Base-by-base conservation (phyloP, 2,888 invertebrate genomes). In the Pristionchus mayeri region DNA sequence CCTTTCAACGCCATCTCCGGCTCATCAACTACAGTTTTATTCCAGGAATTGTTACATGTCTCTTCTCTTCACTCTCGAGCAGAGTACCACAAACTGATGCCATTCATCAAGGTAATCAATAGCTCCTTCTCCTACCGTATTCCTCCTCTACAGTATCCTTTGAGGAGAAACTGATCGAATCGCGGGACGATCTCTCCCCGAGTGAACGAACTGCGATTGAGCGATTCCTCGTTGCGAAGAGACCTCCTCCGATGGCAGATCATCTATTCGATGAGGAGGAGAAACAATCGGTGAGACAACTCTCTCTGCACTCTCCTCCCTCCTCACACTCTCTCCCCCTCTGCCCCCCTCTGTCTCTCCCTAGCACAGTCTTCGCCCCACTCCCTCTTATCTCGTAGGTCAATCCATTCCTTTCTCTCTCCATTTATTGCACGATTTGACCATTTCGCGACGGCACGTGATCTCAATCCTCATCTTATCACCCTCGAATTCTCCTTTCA, bases 41-140 rank as follows among this genome's bases (percentile, higher is more conserved):
- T 60, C 6, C 60, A 81, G 83, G 83, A 83, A 71, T n/a, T 83
- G 0, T 16, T 16, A 0, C 34, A 37, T 9, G 34, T 83, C 11
- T 83, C 83, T 7, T 21, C n/a, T 44, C 34, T 83, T 3, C 83
- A 83, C 30, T 16, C 83, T 18, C 54, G 37, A 13, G 83, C 48
- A 13, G 50, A 83, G 3, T 83, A 83, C 30, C 67, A 83, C 71
- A 34, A 34, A 37, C 71, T 83, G n/a, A 71, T 83, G 67, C 27
- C 13, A 1, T n/a, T 83, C 24, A 48, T 71, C 48, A 83, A 83
- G 83, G 83, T 83, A 52, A 50, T 24, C 57, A 27, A 44, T 21
- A 18, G 27, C 13, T n/a, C 7, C 9, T 37, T 21, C 3, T 9
- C 30, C 52, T 54, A 52, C 79, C 18, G 37, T 30, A 82, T 21